Base-by-base conservation (phyloP, 92 coral and sea anemone genomes). In the Umimayanthus chanpuru region DNA sequence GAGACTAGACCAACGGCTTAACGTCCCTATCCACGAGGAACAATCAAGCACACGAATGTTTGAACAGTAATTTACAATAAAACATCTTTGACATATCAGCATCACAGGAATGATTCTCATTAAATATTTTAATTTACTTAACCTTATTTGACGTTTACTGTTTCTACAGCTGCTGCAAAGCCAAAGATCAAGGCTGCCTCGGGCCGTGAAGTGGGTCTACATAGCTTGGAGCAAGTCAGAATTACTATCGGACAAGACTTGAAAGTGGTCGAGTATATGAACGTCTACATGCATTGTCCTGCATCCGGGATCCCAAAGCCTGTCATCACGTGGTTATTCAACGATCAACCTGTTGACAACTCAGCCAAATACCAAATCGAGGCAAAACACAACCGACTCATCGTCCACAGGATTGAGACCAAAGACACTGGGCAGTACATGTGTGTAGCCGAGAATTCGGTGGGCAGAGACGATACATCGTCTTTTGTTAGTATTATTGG, bases 381-480 rank as follows among this genome's bases (percentile, higher is more conserved):
- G 88, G 49, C 79, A 65, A 58, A 85, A 40, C 49, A 80, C 16
- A 90, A 92, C 71, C 92, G 91, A 23, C 88, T 95, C 44, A 88
- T 91, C 30, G 88, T 94, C 64, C 82, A 91, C 68, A 88, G 87
- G 4, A 94, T 94, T 29, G 85, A 89, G 11, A 73, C 81, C 28
- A 74, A 81, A 76, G 98, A 94, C 80, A 90, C 96, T 1, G 98
- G 98, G 9, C 96, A 94, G 90, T 91, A 92, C n/a, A 86, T 92
- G 18, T 94, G 98, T 55, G 61, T 88, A 47, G 98, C 98, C 20
- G 91, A 68, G 20, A 94, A 93, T 84, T 82, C 91, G 67, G 92
- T 92, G 10, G 96, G 98, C 15, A 85, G 87, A 43, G 93, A 90
- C 39, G 80, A 53, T 4, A 82, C 81, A 39, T 89, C 95, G 12